Base-by-base conservation (phyloP, 2,888 invertebrate species). In the Aleiodes alternator region DNA sequence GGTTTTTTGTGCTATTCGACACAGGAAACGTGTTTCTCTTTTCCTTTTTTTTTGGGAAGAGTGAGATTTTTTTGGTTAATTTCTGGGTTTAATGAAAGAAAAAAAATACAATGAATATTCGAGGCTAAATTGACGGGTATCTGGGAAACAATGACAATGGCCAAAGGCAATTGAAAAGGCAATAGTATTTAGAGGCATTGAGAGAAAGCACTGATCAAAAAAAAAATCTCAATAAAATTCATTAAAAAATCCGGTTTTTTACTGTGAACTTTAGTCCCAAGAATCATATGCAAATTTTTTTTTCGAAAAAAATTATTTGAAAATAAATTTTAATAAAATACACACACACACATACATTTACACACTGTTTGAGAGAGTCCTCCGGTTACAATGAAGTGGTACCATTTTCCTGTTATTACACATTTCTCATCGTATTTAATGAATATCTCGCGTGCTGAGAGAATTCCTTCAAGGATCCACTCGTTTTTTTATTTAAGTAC, bases 371-470 rank as follows among this genome's bases (percentile, higher is more conserved):
- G 23, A 61, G 31, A 50, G 50, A 23, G 53, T 16, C 16, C 16
- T 53, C 16, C 16, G 53, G 53, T 16, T 53, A 53, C 16, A 53
- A 71, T 23, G n/a, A 50, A 29, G 66, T 29, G 70, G 61, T 51
- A 31, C 72, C 53, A 72, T 66, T 23, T 55, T n/a, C 31, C 51
- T 56, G 61, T 53, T 53, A 72, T 72, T 72, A 72, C n/a, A 50
- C 66, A 69, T 74, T 69, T 69, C 59, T 69, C 69, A 74, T 51
- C 50, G 29, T 59, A n/a, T 69, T 69, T 74, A 69, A 69, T 59
- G 53, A 69, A 74, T 69, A 59, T 69, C 51, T 69, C 29, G 73
- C 69, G 69, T 69, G 69, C 56, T 73, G 66, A 57, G 66, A 57
- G 23, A 73, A 68, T 29, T 29, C 56, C 57, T 57, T 16, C 29